Base-by-base conservation (phyloP, 2,113 vertebrate species). In the Oryzias javanicus region DNA sequence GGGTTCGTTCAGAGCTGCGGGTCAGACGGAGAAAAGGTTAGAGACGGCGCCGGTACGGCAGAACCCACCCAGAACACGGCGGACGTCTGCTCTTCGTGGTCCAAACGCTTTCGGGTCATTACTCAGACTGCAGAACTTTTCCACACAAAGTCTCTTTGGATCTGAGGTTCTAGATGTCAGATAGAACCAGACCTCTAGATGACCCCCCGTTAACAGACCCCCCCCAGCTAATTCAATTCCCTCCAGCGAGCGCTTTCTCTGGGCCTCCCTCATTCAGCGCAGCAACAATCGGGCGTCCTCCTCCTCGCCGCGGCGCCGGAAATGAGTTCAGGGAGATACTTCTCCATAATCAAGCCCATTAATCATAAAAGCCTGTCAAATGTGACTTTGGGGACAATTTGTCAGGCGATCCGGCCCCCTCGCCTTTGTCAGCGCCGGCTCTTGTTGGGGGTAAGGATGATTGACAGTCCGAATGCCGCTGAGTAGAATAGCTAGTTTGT, bases 381-480 rank as follows among this genome's bases (percentile, higher is more conserved):
- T 91, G 83, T 90, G 90, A 92, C 92, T 93, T 92, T 91, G 91
- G 92, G 91, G 91, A 92, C 91, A 92, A 93, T 93, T 92, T 92
- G 90, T 91, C 91, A 90, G 89, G 60, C 81, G 72, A 69, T 86
- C 85, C 67, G 70, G 86, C 55, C 84, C 86, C 74, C 83, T 88
- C 60, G 17, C 80, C 83, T 86, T 85, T 90, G 89, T 91, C 85
- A 80, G 67, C 52, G 59, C 25, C 59, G 81, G 76, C 81, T 84
- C 90, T 91, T 91, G 91, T 91, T 82, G 60, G 46, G 71, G 68
- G 74, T 91, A 91, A 91, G 90, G 89, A 91, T 91, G 92, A 92
- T 89, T 92, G 91, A 91, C 92, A 92, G 74, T 69, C 84, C 84
- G 83, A 90, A 88, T 77, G 89, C 80, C 16, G 78, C 60, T 68